These are phyloP conservation scores for Gopherus evgoodei DNA, from an alignment of 2,113 vertebrate species.

Conservation along the genomic window DNA sequence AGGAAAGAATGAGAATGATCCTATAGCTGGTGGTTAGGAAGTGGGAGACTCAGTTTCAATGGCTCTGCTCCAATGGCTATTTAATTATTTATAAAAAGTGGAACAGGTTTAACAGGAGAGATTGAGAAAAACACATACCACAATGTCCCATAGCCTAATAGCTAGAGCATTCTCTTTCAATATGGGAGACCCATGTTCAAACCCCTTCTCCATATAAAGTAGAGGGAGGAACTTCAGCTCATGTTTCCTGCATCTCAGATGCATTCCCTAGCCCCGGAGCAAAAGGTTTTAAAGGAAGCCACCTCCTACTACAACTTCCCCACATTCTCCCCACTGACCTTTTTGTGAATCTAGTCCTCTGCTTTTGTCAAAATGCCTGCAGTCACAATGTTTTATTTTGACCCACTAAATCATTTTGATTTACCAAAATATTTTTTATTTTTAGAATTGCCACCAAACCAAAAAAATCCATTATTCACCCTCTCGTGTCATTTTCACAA, in stretches of 20 bases:
- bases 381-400: neutral
- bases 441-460: neutral
- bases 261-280: neutral
- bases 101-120: neutral
- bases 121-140: neutral
- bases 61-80: neutral
- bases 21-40: neutral
- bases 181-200: neutral
- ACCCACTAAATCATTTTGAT: neutral
- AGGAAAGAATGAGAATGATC: neutral
- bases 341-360: neutral
- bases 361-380: neutral
- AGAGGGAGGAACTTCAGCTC: neutral
- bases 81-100: neutral
- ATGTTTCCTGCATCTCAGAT: neutral
- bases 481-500: constrained; percentile 17
- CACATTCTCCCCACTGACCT: neutral
- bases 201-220: neutral
- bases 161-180: neutral
- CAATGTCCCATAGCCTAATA: neutral
- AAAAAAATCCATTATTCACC: neutral
- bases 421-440: neutral
- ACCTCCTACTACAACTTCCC: neutral
- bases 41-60: neutral
- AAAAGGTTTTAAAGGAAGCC: neutral